Percentiles rank a stretch among this genome's conserved stretches.
phyloP scores from a whole-genome alignment of 1,140 invertebrate genomes.

The Temnothorax curvispinosus region DNA sequence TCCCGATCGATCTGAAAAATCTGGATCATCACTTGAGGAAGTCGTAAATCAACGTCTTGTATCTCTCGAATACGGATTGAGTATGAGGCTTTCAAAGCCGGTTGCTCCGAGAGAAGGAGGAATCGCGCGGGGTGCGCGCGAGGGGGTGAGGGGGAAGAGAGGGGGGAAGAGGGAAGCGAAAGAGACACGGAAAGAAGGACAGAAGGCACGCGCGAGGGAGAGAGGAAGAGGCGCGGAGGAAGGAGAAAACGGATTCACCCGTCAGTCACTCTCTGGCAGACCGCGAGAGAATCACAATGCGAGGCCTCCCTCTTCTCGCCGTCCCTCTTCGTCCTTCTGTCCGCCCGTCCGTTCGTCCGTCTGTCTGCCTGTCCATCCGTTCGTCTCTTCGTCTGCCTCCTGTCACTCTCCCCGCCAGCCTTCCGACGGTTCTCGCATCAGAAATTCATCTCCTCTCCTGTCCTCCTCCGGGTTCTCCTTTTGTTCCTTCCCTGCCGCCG shows the following conservation, averaged over 20 bases:
- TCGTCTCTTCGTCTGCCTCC: slow-evolving; percentile 77
- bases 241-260: slow-evolving; percentile 83
- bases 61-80: slow-evolving; percentile 59
- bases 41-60: slow-evolving; percentile 63
- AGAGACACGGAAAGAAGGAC: slow-evolving; percentile 46
- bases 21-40: slow-evolving; percentile 61
- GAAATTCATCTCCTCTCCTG: slow-evolving; percentile 82
- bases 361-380: slow-evolving; percentile 72
- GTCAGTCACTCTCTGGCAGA: slow-evolving; percentile 84
- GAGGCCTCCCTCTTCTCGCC: slow-evolving; percentile 72
- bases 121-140: background rate
- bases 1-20: slow-evolving; percentile 54
- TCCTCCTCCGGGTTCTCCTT: slow-evolving; percentile 73
- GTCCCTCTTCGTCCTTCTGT: slow-evolving; percentile 70
- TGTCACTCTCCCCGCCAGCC: slow-evolving; percentile 80
- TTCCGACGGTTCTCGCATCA: slow-evolving; percentile 78
- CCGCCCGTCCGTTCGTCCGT: slow-evolving; percentile 64
- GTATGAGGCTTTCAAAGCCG: slow-evolving; percentile 69
- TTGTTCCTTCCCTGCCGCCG: slow-evolving; percentile 67
- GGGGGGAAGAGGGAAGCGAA: background rate
- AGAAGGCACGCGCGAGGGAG: slow-evolving; percentile 57
- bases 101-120: slow-evolving; percentile 60
- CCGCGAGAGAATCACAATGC: slow-evolving; percentile 85
- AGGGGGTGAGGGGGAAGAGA: background rate
- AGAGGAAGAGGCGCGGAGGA: slow-evolving; percentile 66